phyloP scores from a whole-genome alignment of 1,140 invertebrate genomes.

The Acromyrmex echinatior region DNA sequence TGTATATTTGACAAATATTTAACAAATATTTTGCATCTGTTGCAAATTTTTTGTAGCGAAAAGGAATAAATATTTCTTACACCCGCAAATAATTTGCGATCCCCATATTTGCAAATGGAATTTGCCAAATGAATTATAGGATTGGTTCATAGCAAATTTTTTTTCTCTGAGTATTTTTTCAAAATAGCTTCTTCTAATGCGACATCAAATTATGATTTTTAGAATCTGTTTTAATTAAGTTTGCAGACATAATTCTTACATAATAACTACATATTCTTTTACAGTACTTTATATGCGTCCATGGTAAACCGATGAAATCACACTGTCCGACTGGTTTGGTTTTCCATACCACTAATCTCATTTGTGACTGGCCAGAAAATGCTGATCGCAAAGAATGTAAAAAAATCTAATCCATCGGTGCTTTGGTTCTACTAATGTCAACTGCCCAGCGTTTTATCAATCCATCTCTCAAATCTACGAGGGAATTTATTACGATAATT shows the following conservation, averaged over 20 bases:
- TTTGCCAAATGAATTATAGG: no score
- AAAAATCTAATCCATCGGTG: neutral
- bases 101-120: no score
- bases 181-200: neutral
- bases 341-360: slow-evolving; percentile 90
- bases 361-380: slow-evolving; percentile 94
- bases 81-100: no score
- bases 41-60: no score
- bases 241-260: neutral
- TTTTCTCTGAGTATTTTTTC: neutral
- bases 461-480: neutral
- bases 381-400: slow-evolving; percentile 89
- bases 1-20: no score
- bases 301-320: slow-evolving; percentile 91
- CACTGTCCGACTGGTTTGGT: slow-evolving; percentile 91
- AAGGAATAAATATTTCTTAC: no score
- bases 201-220: neutral
- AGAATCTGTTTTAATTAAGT: neutral
- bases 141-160: no score
- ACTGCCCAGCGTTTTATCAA: neutral
- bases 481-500: slow-evolving; percentile 29
- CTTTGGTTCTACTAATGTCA: neutral
- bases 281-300: slow-evolving; percentile 93
- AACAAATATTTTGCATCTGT: no score
- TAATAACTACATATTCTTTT: slow-evolving; percentile 75